Percentiles rank a stretch among this genome's conserved stretches.
phyloP scores from a whole-genome alignment of 2,888 invertebrate species.

The Keiferia lycopersicella region DNA sequence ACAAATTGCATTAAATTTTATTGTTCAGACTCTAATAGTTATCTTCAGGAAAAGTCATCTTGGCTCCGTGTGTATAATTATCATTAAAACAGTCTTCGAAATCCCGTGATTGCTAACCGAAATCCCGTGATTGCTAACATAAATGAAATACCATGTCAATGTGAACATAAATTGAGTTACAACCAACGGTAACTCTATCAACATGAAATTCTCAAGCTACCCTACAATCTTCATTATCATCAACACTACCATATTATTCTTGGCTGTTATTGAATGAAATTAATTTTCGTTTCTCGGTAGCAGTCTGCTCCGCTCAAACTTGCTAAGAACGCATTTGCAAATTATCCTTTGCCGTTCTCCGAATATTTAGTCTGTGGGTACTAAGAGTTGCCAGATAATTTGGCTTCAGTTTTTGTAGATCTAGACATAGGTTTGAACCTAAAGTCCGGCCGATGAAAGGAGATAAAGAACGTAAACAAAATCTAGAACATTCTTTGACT shows the following conservation, averaged over 20 bases:
- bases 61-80: too few relatives aligned
- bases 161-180: background rate
- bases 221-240: background rate
- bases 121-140: too few relatives aligned
- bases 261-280: constrained; percentile 14
- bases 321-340: constrained; percentile 21
- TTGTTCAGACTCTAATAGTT: too few relatives aligned
- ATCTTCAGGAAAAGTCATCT: too few relatives aligned
- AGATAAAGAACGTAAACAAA: too few relatives aligned
- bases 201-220: background rate
- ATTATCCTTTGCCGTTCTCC: constrained; percentile 28
- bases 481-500: too few relatives aligned
- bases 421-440: too few relatives aligned
- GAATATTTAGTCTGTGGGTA: constrained; percentile 20
- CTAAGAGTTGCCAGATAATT: background rate
- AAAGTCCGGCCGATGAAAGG: too few relatives aligned
- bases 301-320: background rate
- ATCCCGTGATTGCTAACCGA: too few relatives aligned
- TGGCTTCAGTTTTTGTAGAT: background rate
- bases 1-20: too few relatives aligned
- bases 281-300: constrained; percentile 15
- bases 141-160: too few relatives aligned
- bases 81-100: too few relatives aligned
- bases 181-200: background rate
- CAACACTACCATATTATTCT: background rate